A percentile compares a stretch with the other conserved stretches of the same genome.
These are phyloP conservation scores for Caenorhabditis tropicalis DNA, from an alignment of 1,140 invertebrate genomes.

Conservation along the genomic window DNA sequence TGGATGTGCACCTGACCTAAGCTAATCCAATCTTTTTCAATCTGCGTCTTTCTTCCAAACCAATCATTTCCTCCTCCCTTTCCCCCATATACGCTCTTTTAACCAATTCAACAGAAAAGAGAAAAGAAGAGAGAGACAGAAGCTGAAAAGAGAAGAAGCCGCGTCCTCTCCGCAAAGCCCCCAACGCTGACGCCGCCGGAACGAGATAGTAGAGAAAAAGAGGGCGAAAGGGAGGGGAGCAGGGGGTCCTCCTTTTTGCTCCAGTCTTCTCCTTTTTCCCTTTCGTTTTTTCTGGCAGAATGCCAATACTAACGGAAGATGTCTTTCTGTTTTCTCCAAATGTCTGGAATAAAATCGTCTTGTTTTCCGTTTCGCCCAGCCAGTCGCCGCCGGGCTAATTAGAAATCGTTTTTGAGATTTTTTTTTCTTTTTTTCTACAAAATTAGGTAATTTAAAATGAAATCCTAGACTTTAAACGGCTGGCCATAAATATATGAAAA, in stretches of 20 bases:
- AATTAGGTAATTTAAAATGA: too few species aligned
- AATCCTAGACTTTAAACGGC: too few species aligned
- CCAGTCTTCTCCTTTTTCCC: not conserved
- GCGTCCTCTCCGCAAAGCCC: not conserved
- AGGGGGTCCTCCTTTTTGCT: constrained; percentile 25
- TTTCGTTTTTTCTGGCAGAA: not conserved
- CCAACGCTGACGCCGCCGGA: not conserved
- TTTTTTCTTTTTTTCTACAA: too few species aligned
- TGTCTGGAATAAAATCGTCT: not conserved
- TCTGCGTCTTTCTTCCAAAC: not conserved
- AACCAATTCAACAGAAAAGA: not conserved
- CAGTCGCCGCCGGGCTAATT: not conserved
- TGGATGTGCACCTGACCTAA: not conserved
- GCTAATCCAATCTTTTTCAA: not conserved
- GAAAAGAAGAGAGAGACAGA: not conserved
- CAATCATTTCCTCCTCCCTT: not conserved
- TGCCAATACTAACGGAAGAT: constrained; percentile 25
- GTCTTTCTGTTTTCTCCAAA: not conserved
- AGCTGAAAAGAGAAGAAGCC: not conserved
- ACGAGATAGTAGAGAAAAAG: not conserved
- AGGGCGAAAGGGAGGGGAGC: constrained; percentile 8
- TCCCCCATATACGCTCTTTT: too few species aligned
- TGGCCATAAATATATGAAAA: too few species aligned
- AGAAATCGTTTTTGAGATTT: not conserved
- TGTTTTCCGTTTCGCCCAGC: not conserved